phyloP scores from a whole-genome alignment of 2,888 invertebrate genomes.

The Aphrophora alni region DNA sequence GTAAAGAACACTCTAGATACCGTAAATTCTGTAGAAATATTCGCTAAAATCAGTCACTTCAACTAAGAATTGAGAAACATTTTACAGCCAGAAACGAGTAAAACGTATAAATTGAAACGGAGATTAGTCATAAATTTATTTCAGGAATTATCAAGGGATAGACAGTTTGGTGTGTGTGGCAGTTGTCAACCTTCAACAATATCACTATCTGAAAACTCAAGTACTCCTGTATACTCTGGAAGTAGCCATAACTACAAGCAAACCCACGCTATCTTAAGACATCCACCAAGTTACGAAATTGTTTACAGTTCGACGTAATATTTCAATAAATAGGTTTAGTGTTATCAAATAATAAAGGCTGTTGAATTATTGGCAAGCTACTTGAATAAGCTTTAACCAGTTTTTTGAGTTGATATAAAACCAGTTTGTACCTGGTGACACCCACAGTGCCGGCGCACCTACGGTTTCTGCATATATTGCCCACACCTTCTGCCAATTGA shows the following conservation, averaged over 20 bases:
- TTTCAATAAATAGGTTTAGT: not conserved
- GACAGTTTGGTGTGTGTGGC: too few relatives aligned
- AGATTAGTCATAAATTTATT: too few relatives aligned
- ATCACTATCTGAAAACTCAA: too few relatives aligned
- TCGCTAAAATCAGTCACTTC: too few relatives aligned
- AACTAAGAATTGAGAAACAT: too few relatives aligned
- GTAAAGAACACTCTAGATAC: too few relatives aligned
- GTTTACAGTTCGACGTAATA: not conserved
- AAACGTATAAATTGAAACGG: too few relatives aligned
- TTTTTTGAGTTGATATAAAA: not conserved
- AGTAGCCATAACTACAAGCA: not conserved
- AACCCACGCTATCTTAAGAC: not conserved
- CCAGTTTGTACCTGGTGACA: not conserved
- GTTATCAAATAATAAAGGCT: conserved; percentile 9
- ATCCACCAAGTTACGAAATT: not conserved
- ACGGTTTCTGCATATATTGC: conserved; percentile 1
- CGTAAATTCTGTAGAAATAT: too few relatives aligned
- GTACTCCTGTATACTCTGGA: too few relatives aligned
- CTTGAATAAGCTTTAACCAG: conserved; percentile 9
- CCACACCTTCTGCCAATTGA: not conserved
- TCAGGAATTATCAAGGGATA: too few relatives aligned
- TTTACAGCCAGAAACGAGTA: too few relatives aligned
- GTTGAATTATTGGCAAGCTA: conserved; percentile 1
- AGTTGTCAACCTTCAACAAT: too few relatives aligned
- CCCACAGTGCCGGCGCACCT: not conserved